phyloP scores from a whole-genome alignment of 1,140 invertebrate genomes.

The Gonioctena quinquepunctata region DNA sequence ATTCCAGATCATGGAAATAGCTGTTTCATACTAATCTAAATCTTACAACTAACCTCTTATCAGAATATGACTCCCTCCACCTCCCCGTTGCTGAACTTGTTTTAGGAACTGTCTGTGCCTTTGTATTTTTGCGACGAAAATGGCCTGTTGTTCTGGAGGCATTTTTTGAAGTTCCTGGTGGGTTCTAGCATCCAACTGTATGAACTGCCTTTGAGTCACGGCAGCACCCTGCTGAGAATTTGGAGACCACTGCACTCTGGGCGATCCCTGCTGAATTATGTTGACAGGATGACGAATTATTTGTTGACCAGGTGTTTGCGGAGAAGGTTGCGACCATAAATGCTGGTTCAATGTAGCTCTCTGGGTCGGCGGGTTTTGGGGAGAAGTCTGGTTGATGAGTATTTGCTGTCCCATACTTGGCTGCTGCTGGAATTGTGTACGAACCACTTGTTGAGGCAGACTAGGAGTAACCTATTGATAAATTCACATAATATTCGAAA shows the following conservation, averaged over 20 bases:
- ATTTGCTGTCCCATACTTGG: constrained; percentile 37
- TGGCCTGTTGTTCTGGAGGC: constrained; percentile 74
- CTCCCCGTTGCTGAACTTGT: constrained; percentile 59
- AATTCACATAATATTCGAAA: no score
- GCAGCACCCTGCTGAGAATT: constrained; percentile 50
- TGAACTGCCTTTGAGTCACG: constrained; percentile 65
- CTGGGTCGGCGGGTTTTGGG: constrained; percentile 48
- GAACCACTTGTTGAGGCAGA: constrained; percentile 47
- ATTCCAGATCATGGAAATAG: no score
- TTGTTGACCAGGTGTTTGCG: constrained; percentile 27
- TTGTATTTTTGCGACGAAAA: constrained; percentile 76
- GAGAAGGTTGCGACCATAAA: constrained; percentile 41
- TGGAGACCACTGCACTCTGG: constrained; percentile 41
- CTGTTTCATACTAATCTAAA: no score
- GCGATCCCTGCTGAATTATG: constrained; percentile 41
- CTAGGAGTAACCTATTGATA: constrained; percentile 17
- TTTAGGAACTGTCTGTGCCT: constrained; percentile 58
- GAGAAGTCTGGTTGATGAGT: constrained; percentile 41
- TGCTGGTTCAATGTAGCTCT: constrained; percentile 39
- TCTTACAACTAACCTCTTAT: constrained; percentile 53
- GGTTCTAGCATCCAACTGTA: constrained; percentile 75
- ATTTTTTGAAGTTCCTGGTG: constrained; percentile 82
- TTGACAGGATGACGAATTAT: constrained; percentile 41
- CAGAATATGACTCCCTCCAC: constrained; percentile 53
- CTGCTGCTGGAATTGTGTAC: constrained; percentile 35